phyloP scores from a whole-genome alignment of 1,140 invertebrate species.

The Cardiocondyla obscurior region DNA sequence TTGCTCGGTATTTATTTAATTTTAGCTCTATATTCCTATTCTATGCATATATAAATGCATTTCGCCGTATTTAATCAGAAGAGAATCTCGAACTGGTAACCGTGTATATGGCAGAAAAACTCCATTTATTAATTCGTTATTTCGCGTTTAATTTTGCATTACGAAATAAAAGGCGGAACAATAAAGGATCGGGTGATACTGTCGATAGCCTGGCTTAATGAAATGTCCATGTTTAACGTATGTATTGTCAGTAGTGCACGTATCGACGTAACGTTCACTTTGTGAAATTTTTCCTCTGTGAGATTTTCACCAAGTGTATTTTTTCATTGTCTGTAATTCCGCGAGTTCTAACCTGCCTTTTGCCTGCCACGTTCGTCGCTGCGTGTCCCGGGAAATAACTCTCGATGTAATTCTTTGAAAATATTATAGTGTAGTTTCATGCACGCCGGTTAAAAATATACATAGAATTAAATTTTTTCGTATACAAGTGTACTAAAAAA shows the following conservation, averaged over 20 bases:
- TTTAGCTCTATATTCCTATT: no score
- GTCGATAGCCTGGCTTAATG: background rate
- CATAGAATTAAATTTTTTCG: background rate
- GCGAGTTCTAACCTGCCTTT: background rate
- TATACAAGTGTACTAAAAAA: background rate
- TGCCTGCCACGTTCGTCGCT: background rate
- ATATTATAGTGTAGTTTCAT: slow-evolving; percentile 1
- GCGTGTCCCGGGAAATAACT: background rate
- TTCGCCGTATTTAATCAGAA: slow-evolving; percentile 13
- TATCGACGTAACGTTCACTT: background rate
- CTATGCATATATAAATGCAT: background rate
- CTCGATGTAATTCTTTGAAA: slow-evolving; percentile 4
- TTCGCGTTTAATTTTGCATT: slow-evolving; percentile 1
- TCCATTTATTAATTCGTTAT: slow-evolving; percentile 20
- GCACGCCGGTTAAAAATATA: background rate
- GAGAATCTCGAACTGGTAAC: background rate
- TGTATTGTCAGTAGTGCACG: background rate
- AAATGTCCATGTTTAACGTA: background rate
- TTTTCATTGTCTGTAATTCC: background rate
- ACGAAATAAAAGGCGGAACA: background rate
- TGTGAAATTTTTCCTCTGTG: background rate
- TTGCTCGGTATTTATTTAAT: slow-evolving; percentile 29
- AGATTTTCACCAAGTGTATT: slow-evolving; percentile 36
- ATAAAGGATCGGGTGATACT: background rate
- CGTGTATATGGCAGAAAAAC: background rate